Evolutionary conservation across 2,113 vertebrate species (phyloP), one percentile per base, ranked within the genome.

Genomic region (Gobio gobio): DNA sequence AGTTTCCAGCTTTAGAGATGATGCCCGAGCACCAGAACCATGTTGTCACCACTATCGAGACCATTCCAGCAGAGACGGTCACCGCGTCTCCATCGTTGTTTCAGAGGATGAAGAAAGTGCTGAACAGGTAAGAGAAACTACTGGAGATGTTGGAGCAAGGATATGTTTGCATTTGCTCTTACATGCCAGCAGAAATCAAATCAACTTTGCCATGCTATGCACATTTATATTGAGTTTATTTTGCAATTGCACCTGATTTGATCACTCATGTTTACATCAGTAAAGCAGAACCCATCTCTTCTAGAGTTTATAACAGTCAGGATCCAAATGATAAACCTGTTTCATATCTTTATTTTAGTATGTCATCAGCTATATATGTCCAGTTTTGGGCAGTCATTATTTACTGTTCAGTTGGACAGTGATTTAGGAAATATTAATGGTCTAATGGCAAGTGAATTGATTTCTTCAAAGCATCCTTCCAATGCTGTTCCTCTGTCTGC

Each of bases 21-120:
- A 94, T 92, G 88, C 91, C 94, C 61, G 93, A 93, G 81, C 92
- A 91, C 85, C 94, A 95, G 90, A 95, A 95, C 94, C 96, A 95
- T 94, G 96, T 96, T 91, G 94, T 96, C 91, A 95, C 95, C 88
- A 96, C 95, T 90, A 96, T 95, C 89, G 96, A 96, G 91, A 95
- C 94, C 89, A 93, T 96, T 91, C 95, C 96, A 68, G 90, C 94
- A 47, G 95, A 96, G 89, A 90, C 92, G 86, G 91, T 84, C 80
- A 89, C 91, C 68, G 90, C 95, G 83, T 92, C 94, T 74, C 89
- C 93, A 54, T 92, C 94, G 86, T 88, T 95, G 88, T 90, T 93
- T 89, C 95, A 96, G 91, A 90, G 95, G 94, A 93, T 97, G 92
- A 94, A 93, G 92, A 96, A 95, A 94, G 95, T 96, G 86, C 91